Evolutionary conservation across 2,888 invertebrate genomes (phyloP), one percentile per base, ranked within the genome.

Genomic region (Cerceris ruficornis): DNA sequence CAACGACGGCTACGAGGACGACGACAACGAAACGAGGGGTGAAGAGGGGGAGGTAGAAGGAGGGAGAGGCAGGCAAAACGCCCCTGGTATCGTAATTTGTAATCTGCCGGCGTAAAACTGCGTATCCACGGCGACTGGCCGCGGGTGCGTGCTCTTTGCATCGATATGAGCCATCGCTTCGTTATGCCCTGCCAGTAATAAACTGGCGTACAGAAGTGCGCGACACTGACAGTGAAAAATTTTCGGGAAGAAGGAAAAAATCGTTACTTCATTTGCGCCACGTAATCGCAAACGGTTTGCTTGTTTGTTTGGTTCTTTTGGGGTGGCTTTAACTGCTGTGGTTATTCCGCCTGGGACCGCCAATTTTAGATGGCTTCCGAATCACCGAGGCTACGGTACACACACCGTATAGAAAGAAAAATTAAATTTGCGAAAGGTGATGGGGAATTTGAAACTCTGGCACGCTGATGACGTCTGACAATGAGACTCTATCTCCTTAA

Each of bases 71-170:
- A 11, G 54, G 14, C 15, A 50, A 58, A 11, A 60, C 41, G 54
- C 66, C 78, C 72, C 57, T 59, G 71, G 86, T 88, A 88, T 86
- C 88, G 88, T 89, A 90, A 92, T 92, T 91, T 91, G 90, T 90
- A 91, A 91, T 90, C 87, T 86, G 82, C 80, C 87, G 79, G 84
- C 84, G 80, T 77, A 82, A 87, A 89, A 87, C 83, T 86, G 80
- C 81, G 81, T 77, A 80, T 77, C 81, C 78, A 73, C 67, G 70
- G 70, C 72, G 74, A 66, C 74, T 75, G 77, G 70, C 43, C 80
- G 66, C 70, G 76, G 69, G 49, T 77, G 84, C 84, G 81, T 82
- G 82, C 80, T 76, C 75, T 80, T 86, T 79, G 82, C 83, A 82
- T 87, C 82, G 82, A 85, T 86, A 86, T 64, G 69, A 86, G 74